A percentile compares a stretch with the other conserved stretches of the same genome.
Conservation (phyloP, 2,888 invertebrate genomes). For the Ischnura elegans region DNA sequence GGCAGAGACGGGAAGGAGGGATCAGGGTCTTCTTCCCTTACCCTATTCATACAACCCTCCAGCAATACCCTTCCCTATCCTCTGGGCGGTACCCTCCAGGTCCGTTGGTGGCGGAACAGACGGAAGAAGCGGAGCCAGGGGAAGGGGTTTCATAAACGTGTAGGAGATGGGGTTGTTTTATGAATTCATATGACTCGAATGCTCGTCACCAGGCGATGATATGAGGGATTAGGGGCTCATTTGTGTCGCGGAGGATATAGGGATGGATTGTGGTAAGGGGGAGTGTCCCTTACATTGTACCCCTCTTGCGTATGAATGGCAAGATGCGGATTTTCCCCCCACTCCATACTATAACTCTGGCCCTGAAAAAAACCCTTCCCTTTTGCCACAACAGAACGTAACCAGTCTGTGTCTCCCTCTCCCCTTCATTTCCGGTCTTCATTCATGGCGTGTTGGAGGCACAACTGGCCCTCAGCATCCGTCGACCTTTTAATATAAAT, state of each 20-base stretch:
- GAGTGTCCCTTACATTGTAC: not conserved
- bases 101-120: not conserved
- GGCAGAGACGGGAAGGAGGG: not conserved
- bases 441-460: not conserved
- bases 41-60: not conserved
- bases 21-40: not conserved
- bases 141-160: not conserved
- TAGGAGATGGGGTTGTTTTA: not conserved
- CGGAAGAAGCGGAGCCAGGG: not conserved
- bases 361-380: not conserved
- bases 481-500: not conserved
- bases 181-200: slow-evolving; percentile 35
- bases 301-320: not conserved
- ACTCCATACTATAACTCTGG: not conserved
- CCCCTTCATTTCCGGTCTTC: not conserved
- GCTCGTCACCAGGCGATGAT: slow-evolving; percentile 51
- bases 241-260: not conserved
- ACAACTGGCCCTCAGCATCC: not conserved
- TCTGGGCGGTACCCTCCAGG: not conserved
- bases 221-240: slow-evolving; percentile 44
- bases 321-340: not conserved
- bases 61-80: not conserved
- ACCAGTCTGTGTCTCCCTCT: not conserved
- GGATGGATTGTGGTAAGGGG: not conserved
- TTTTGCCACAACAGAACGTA: not conserved